Conservation (phyloP, 37 sponge, comb jelly and placozoan species). For the Dysidea cf. avara region DNA sequence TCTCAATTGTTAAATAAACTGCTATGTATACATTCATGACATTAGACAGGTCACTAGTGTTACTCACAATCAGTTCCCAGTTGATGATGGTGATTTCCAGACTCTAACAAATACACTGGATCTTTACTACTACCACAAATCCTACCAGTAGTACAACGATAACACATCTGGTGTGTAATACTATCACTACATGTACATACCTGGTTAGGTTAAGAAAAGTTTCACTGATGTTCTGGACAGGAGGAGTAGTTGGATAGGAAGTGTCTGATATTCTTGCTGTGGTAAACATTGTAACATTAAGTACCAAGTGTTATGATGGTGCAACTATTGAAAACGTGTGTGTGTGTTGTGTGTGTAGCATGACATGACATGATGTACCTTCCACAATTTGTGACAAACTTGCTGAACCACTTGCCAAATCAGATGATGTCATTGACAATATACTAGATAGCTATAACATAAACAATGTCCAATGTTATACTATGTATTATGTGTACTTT, state of each 20-base stretch:
- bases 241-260: slow-evolving; percentile 40
- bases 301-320: not conserved
- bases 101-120: no score
- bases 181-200: slow-evolving; percentile 5
- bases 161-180: no score
- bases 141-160: no score
- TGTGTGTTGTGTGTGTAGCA: not conserved
- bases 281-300: not conserved
- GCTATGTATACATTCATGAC: no score
- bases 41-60: no score
- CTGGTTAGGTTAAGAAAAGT: not conserved
- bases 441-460: slow-evolving; percentile 14
- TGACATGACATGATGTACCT: slow-evolving; percentile 18
- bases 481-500: slow-evolving; percentile 28
- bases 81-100: no score
- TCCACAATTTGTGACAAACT: slow-evolving; percentile 54
- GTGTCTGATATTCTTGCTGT: slow-evolving; percentile 53
- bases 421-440: slow-evolving; percentile 27
- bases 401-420: slow-evolving; percentile 21
- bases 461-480: not conserved
- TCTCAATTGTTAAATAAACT: no score
- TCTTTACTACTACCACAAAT: no score
- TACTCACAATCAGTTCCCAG: no score
- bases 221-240: slow-evolving; percentile 13
- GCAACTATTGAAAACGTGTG: not conserved